phyloP scores from a whole-genome alignment of 2,113 vertebrate genomes.

The Pseudopipra pipra region DNA sequence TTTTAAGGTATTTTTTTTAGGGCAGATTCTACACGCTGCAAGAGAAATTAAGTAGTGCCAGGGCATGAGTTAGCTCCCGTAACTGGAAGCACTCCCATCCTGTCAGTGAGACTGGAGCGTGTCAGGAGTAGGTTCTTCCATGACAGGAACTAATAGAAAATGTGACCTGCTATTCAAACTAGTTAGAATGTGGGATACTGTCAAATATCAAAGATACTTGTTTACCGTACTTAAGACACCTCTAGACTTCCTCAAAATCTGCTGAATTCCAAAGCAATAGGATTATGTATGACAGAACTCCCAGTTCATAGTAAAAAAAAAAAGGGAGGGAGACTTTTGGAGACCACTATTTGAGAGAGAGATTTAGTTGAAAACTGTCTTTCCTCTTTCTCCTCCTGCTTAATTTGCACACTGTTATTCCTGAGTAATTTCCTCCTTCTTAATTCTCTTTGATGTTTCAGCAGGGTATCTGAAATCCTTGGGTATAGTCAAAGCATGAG shows the following conservation, averaged over 20 bases:
- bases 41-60: neutral
- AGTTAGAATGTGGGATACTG: neutral
- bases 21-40: neutral
- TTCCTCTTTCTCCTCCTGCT: neutral
- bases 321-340: neutral
- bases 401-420: neutral
- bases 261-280: neutral
- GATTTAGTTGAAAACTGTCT: neutral
- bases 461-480: neutral
- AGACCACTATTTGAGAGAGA: neutral
- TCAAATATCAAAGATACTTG: neutral
- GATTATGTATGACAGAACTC: neutral
- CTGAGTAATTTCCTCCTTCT: neutral
- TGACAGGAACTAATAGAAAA: neutral
- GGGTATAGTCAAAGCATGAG: neutral
- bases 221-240: neutral
- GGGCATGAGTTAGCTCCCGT: accelerated
- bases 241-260: neutral
- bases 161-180: neutral
- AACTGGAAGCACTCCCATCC: neutral
- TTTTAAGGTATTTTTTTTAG: neutral
- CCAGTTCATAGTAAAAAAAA: neutral
- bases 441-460: neutral
- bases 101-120: accelerated
- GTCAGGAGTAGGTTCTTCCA: neutral